These are phyloP conservation scores for Tetragonula carbonaria DNA, from an alignment of 2,888 invertebrate species.

Conservation along the genomic window DNA sequence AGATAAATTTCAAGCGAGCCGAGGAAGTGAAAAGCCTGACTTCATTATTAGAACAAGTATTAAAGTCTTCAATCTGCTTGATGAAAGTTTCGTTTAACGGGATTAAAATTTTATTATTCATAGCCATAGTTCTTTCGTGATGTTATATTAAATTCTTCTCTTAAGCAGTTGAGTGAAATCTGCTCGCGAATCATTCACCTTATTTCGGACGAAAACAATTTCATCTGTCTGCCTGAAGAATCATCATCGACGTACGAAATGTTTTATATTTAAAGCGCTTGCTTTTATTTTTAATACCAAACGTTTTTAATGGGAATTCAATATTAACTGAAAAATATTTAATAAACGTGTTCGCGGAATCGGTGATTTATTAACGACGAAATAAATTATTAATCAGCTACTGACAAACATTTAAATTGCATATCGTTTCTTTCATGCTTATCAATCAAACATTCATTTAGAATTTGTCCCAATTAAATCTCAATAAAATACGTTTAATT, in stretches of 20 bases:
- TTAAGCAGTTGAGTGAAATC: neutral
- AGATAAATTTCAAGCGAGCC: neutral
- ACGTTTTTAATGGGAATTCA: neutral
- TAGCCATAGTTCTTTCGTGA: neutral
- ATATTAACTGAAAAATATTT: neutral
- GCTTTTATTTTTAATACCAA: neutral
- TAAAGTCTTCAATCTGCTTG: neutral
- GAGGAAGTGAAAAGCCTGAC: neutral
- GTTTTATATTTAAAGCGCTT: neutral
- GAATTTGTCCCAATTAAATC: neutral
- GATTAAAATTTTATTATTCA: constrained; percentile 1
- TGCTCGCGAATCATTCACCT: neutral
- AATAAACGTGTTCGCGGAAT: neutral
- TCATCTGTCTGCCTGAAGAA: neutral
- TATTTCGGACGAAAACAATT: neutral
- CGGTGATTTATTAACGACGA: neutral
- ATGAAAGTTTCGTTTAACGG: neutral
- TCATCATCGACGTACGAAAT: neutral
- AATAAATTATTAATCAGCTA: neutral
- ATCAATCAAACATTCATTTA: neutral
- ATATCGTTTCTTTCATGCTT: neutral
- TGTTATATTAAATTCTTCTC: neutral
- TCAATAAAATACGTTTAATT: neutral
- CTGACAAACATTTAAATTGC: neutral
- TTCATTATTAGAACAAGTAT: neutral